These are phyloP conservation scores for Gortyna flavago DNA, from an alignment of 2,888 invertebrate genomes.

Conservation along the genomic window DNA sequence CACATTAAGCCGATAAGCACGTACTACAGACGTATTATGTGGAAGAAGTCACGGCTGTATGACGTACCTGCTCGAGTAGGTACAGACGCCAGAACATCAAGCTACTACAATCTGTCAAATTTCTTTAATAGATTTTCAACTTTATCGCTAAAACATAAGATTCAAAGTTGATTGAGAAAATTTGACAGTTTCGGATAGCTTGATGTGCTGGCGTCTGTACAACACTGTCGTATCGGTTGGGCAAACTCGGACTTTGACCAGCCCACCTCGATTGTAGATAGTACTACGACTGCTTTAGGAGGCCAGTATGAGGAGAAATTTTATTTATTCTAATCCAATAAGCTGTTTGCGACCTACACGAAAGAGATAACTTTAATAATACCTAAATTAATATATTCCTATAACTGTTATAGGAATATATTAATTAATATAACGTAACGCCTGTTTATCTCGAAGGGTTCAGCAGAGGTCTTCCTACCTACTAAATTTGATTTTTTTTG, in stretches of 20 bases:
- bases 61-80: constrained; percentile 34
- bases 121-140: too few relatives aligned
- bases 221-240: constrained; percentile 44
- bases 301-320: constrained; percentile 62
- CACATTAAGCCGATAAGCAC: constrained; percentile 68
- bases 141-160: too few relatives aligned
- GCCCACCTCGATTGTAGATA: constrained; percentile 32
- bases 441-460: background rate
- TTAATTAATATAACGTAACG: background rate
- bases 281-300: constrained; percentile 50
- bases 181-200: too few relatives aligned
- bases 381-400: background rate
- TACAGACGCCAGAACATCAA: background rate
- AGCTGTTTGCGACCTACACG: constrained; percentile 14
- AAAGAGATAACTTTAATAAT: background rate
- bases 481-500: background rate
- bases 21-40: constrained; percentile 61
- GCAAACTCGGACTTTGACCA: constrained; percentile 65
- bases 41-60: constrained; percentile 62
- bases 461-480: background rate
- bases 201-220: background rate
- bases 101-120: too few relatives aligned
- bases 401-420: too few relatives aligned
- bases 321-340: constrained; percentile 46
- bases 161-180: too few relatives aligned